Evolutionary conservation across 2,797 vertebrate genomes (phyloP), one percentile per base, ranked within the genome.

Genomic region (Ctenochaetus hawaiiensis): DNA sequence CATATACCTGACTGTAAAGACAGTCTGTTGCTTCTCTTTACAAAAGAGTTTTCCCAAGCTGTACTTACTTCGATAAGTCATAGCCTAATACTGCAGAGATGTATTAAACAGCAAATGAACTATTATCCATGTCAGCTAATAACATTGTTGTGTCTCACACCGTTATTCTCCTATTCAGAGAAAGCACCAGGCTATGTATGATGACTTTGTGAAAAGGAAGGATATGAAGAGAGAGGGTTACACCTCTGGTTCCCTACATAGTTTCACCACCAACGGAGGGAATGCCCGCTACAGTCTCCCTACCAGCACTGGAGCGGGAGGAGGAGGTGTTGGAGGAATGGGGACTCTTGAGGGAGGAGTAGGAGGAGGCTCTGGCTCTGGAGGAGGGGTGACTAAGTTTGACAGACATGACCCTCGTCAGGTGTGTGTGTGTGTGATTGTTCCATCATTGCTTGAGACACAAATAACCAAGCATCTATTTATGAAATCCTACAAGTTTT

Each of bases 131-230:
- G 59, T 79, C 60, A 39, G 23, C 17, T 43, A 64, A 17, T 72
- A 70, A 72, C 71, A 80, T 8, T 59, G 6, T 44, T 56, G 34
- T 77, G 18, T 12, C 60, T n/a, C 45, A 68, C 13, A 61, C 43
- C 78, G 12, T 77, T 43, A 85, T 47, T 81, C 75, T 80, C 58
- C 51, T 58, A 9, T 76, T 59, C 84, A 96, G 95, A 89, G 95
- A 16, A 96, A 96, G 75, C 95, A 96, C 90, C 95, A 95, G 77
- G 91, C 94, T 8, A 96, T 96, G 94, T 96, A 96, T 67, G 94
- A 96, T 90, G 95, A 96, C 92, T 96, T 96, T 94, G 94, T 96
- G 80, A 95, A 95, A 84, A 95, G 95, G 86, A 96, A 96, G 86
- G 95, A 96, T 68, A 93, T 96, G 89, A 96, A 96, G 89, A 91